Evolutionary conservation across 2,888 invertebrate genomes (phyloP).

Genomic region (Heliconius ismenius): DNA sequence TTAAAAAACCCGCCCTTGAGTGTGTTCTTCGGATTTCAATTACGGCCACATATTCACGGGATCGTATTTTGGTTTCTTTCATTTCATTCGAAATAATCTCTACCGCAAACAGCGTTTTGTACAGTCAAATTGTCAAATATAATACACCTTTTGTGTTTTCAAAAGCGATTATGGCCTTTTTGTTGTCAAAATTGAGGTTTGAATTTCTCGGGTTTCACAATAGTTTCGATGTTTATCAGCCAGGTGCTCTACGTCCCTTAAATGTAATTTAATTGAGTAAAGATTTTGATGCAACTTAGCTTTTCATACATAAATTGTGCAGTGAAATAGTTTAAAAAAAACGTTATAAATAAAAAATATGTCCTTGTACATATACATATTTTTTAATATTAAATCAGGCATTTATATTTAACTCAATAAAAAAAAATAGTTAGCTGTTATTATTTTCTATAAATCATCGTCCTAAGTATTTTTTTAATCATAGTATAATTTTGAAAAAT

Average conservation of each 20-base stretch:
- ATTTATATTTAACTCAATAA: no score
- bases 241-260: slow-evolving; percentile 72
- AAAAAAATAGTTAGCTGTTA: no score
- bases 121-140: slow-evolving; percentile 81
- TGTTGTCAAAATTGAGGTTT: slow-evolving; percentile 82
- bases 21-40: slow-evolving; percentile 76
- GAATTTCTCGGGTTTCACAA: slow-evolving; percentile 77
- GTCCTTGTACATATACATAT: no score
- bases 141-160: slow-evolving; percentile 74
- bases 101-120: slow-evolving; percentile 78
- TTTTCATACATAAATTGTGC: not conserved
- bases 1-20: slow-evolving; percentile 63
- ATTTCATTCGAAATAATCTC: slow-evolving; percentile 81
- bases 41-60: slow-evolving; percentile 73
- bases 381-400: no score
- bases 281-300: slow-evolving; percentile 21
- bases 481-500: not conserved
- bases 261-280: slow-evolving; percentile 75
- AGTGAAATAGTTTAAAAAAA: not conserved
- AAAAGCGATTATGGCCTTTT: slow-evolving; percentile 82
- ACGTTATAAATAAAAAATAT: not conserved
- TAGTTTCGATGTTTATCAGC: slow-evolving; percentile 79
- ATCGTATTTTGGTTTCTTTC: slow-evolving; percentile 81
- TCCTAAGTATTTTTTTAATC: no score
- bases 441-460: no score